Evolutionary conservation across 1,140 invertebrate genomes (phyloP), one percentile per base, ranked within the genome.

Genomic region (Subanguina moxae): DNA sequence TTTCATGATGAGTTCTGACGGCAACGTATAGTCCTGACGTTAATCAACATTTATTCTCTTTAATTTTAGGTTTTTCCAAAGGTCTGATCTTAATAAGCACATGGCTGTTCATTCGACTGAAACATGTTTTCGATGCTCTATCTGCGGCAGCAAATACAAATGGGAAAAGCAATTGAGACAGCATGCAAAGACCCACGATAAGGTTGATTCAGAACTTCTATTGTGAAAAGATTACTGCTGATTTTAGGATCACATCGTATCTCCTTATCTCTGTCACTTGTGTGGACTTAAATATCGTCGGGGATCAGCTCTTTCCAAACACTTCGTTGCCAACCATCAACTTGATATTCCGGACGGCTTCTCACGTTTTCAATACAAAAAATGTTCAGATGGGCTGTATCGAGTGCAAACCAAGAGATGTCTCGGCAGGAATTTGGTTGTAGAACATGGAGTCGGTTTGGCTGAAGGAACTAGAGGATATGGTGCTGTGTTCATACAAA

Each of bases 291-390:
- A 58, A 19, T 74, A 74, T 21, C 64, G 68, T 15, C 65, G 62
- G 13, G 75, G 75, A 13, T 68, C 68, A 15, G 68, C 71, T 1
- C 64, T 77, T 8, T 68, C 69, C 27, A 62, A 74, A 30, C 75
- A 77, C 64, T 65, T 77, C 1, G 42, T 19, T 21, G 65, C 43
- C 0, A 43, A 64, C 21, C 76, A 77, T 38, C 52, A 69, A 23
- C 46, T 78, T 13, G 27, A 59, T 13, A 48, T 78, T 19, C 76
- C 76, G 9, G 13, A 48, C 25, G 76, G 76, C 1, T 78, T 78
- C 52, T 68, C 65, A 52, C 63, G 73, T 38, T 78, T 78, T 58
- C 72, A 72, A 23, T 78, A 73, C 61, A 78, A 78, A 67, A 74
- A 68, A 46, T 78, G 76, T 63, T 64, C 58, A 13, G 76, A 78